These are phyloP conservation scores for Mallotus villosus DNA, from an alignment of 2,797 vertebrate species.

Conservation along the genomic window DNA sequence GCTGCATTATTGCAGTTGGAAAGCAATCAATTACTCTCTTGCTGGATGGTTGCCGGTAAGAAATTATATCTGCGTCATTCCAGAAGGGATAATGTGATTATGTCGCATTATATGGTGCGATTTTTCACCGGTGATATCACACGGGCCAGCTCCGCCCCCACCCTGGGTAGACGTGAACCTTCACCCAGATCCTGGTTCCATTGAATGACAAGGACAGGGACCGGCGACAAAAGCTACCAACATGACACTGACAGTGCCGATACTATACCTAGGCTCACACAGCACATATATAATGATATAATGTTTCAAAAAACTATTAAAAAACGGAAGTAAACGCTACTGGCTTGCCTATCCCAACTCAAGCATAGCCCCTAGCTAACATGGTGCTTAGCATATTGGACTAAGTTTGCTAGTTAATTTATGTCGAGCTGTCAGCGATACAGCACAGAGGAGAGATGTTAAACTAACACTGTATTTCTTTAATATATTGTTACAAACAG, in stretches of 20 bases:
- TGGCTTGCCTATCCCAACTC: neutral
- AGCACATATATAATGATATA: neutral
- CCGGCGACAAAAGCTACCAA: neutral
- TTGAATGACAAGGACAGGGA: slow-evolving; percentile 33
- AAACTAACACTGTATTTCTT: neutral
- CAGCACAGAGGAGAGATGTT: too few relatives aligned
- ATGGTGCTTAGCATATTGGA: slow-evolving; percentile 15
- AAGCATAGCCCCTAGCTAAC: neutral
- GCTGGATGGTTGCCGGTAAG: neutral
- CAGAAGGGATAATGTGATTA: neutral
- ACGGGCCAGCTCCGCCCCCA: neutral
- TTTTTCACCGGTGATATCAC: slow-evolving; percentile 30
- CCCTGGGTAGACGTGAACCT: slow-evolving; percentile 50
- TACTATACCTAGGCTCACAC: neutral
- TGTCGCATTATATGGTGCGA: too few relatives aligned
- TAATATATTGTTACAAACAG: neutral
- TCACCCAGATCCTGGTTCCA: slow-evolving; percentile 60
- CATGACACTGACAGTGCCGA: neutral
- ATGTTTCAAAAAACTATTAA: neutral
- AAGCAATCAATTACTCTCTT: neutral
- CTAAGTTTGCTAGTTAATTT: neutral
- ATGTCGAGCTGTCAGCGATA: too few relatives aligned
- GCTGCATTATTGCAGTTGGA: neutral
- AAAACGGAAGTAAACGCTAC: neutral
- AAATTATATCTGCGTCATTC: neutral